Conservation (phyloP, 2,113 vertebrate genomes). For the Gallinago media region DNA sequence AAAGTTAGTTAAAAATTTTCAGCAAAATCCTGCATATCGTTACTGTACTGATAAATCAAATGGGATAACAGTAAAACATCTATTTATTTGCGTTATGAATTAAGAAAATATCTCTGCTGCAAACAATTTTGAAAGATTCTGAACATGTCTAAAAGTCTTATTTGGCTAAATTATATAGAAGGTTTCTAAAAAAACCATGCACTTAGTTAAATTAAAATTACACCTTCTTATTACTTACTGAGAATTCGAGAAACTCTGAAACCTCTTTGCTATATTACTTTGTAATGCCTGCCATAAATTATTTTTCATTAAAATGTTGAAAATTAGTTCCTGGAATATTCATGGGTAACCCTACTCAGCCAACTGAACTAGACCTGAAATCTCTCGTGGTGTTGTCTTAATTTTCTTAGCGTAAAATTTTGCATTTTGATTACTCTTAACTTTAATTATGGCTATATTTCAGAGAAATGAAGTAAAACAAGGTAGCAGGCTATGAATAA, state of each 20-base stretch:
- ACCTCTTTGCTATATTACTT: neutral
- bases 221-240: neutral
- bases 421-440: neutral
- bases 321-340: neutral
- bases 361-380: neutral
- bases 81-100: neutral
- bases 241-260: neutral
- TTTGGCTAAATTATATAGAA: neutral
- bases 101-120: neutral
- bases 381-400: neutral
- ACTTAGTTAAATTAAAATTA: constrained; percentile 13
- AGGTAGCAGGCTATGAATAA: neutral
- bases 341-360: neutral
- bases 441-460: neutral
- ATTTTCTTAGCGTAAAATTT: neutral
- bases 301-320: neutral
- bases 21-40: neutral
- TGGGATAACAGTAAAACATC: neutral
- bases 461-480: neutral
- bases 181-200: neutral
- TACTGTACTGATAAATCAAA: neutral
- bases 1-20: neutral
- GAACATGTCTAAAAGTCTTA: neutral
- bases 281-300: neutral
- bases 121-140: neutral